Conservation (phyloP, 2,888 invertebrate species). For the Mechanitis messenoides region DNA sequence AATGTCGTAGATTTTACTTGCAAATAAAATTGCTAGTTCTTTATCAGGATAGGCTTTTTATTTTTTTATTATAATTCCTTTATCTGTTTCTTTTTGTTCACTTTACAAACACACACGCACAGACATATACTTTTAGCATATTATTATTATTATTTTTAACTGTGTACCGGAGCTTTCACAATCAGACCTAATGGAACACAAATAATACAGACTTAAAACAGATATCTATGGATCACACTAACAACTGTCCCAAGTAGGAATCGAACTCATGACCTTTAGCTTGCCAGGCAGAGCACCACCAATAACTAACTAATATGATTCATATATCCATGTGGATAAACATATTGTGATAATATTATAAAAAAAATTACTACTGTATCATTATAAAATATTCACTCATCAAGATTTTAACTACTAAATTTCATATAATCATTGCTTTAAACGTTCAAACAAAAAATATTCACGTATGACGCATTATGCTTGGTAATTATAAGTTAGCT, state of each 20-base stretch:
- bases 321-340: not conserved
- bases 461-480: slow-evolving; percentile 25
- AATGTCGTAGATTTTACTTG: slow-evolving; percentile 28
- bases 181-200: no score
- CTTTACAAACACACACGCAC: not conserved
- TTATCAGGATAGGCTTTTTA: slow-evolving; percentile 6
- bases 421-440: slow-evolving; percentile 20
- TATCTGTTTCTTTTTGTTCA: not conserved
- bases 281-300: no score
- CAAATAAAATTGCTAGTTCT: slow-evolving; percentile 27
- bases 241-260: no score
- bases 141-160: no score
- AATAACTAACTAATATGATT: not conserved
- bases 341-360: not conserved
- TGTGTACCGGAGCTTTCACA: no score
- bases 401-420: slow-evolving; percentile 15
- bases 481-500: slow-evolving; percentile 58
- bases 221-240: no score
- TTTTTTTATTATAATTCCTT: not conserved
- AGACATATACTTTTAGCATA: no score
- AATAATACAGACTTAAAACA: no score
- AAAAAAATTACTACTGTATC: not conserved
- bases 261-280: no score
- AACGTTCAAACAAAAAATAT: slow-evolving; percentile 24
- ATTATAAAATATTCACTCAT: slow-evolving; percentile 6